Base-by-base conservation (phyloP, 2,797 vertebrate genomes). In the Sebastes hubbsi region DNA sequence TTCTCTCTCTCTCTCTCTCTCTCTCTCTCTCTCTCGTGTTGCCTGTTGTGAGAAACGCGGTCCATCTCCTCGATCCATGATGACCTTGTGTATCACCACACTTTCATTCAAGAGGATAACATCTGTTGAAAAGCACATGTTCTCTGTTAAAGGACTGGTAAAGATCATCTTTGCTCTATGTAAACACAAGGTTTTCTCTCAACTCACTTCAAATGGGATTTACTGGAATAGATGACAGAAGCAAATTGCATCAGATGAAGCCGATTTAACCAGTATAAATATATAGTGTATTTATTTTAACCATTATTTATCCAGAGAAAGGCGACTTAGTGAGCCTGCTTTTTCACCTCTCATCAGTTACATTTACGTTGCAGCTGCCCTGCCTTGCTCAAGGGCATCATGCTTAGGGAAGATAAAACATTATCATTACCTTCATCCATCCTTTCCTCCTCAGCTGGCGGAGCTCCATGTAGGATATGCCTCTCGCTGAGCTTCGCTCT, bases 401-500 rank as follows among this genome's bases (percentile, higher is more conserved):
- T 29, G 27, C 49, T 34, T 1, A 29, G 52, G 24, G 27, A 74
- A 71, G 62, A 29, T 61, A 64, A 34, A 81, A 52, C 30, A 11
- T 54, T 22, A 38, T 72, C 29, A 29, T 78, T 72, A 74, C 67
- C 46, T 90, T 87, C 32, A 88, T 89, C 75, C 84, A 72, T 76
- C 74, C 59, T 80, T 80, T 88, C 66, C 87, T 46, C 79, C 63
- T 72, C 49, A 58, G 80, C 82, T 92, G 89, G 88, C 88, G 34
- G 55, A 22, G 82, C 82, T 91, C 87, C 89, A 91, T 46, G 87
- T 64, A 82, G 85, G 90, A 91, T 85, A 82, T 87, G 88, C 76
- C 85, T 86, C 82, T 90, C 13, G 38, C 87, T 85, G 64, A 91
- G 83, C 87, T 81, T 88, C 63, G 61, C 91, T 95, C 87, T 94